Conservation (phyloP, 53 echinoderm and acorn worm genomes). For the Stichopus horrens region DNA sequence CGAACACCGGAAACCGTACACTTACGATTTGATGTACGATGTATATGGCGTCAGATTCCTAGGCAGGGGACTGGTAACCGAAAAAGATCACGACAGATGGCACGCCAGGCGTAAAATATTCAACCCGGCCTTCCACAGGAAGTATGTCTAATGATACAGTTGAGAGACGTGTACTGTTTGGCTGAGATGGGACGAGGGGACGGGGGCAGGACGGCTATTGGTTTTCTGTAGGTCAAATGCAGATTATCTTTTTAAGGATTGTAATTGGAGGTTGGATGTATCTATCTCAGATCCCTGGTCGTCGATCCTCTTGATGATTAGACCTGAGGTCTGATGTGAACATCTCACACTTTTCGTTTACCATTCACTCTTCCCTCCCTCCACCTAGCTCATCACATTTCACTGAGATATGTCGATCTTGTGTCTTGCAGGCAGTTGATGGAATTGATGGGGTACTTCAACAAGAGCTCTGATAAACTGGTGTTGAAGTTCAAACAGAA, state of each 20-base stretch:
- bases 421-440: slow-evolving; percentile 51
- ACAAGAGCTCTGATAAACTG: slow-evolving; percentile 62
- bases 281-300: too few relatives aligned
- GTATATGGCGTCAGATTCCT: slow-evolving; percentile 59
- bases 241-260: too few relatives aligned
- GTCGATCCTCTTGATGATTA: too few relatives aligned
- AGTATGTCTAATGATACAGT: slow-evolving; percentile 31
- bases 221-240: too few relatives aligned
- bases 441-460: slow-evolving; percentile 60
- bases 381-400: too few relatives aligned
- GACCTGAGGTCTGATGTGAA: too few relatives aligned
- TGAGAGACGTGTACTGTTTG: too few relatives aligned
- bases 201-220: too few relatives aligned
- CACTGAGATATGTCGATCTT: too few relatives aligned
- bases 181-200: too few relatives aligned
- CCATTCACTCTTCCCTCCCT: not conserved
- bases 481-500: slow-evolving; percentile 41
- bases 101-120: slow-evolving; percentile 56
- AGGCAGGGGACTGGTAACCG: slow-evolving; percentile 64
- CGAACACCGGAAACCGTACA: too few relatives aligned
- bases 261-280: too few relatives aligned
- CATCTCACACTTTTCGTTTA: not conserved
- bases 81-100: slow-evolving; percentile 57
- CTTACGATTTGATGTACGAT: slow-evolving; percentile 17
- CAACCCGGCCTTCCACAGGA: slow-evolving; percentile 70